Conservation (phyloP, 2,888 invertebrate genomes). For the Fabriciana adippe region DNA sequence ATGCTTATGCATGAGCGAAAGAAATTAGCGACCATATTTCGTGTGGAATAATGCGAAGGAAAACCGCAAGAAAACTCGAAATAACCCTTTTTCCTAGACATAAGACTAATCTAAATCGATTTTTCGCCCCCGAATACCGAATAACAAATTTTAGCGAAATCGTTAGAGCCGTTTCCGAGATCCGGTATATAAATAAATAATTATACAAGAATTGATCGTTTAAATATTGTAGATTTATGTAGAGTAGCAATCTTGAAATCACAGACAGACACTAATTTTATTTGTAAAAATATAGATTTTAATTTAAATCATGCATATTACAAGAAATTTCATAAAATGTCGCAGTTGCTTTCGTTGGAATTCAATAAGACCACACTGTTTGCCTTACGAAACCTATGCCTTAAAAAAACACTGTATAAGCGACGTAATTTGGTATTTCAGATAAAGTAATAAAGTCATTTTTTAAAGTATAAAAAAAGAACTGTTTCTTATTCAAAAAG, state of each 20-base stretch:
- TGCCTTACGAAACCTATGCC: slow-evolving; percentile 20
- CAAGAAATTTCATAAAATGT: slow-evolving; percentile 5
- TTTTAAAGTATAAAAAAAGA: background rate
- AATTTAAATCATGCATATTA: slow-evolving; percentile 1
- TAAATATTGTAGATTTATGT: no score
- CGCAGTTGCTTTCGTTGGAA: background rate
- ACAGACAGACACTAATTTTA: background rate
- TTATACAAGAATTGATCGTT: no score
- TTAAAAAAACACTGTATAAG: slow-evolving; percentile 16
- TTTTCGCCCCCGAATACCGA: no score
- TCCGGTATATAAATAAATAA: no score
- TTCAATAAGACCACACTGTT: slow-evolving; percentile 30
- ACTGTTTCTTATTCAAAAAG: slow-evolving; percentile 8
- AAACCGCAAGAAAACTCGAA: no score
- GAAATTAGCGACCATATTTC: no score
- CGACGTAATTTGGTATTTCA: slow-evolving; percentile 25
- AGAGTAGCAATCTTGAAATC: background rate
- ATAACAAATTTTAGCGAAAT: no score
- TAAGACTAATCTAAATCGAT: no score
- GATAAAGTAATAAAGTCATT: slow-evolving; percentile 26
- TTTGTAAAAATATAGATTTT: background rate
- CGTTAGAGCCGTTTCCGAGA: no score
- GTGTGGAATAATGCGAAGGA: no score
- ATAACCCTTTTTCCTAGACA: no score
- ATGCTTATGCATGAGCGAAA: no score